phyloP scores from a whole-genome alignment of 1,140 invertebrate genomes.

The Apis cerana region DNA sequence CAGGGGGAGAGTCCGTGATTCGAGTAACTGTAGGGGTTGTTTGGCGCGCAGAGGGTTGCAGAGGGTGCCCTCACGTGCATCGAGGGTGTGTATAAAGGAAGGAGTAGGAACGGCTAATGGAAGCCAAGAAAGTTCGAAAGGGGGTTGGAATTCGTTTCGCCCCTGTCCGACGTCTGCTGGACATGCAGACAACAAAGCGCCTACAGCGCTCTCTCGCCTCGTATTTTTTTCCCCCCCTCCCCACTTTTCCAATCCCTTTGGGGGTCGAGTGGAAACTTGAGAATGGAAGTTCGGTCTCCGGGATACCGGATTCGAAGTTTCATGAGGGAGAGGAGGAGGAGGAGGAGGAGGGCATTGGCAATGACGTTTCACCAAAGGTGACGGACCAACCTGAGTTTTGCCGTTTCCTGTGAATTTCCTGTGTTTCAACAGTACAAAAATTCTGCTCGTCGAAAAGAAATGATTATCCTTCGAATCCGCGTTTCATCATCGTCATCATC shows the following conservation, averaged over 20 bases:
- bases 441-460: neutral
- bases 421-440: no score
- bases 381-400: neutral
- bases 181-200: conserved; percentile 67
- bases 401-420: neutral
- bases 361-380: conserved; percentile 58
- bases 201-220: conserved; percentile 46
- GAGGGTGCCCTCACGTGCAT: neutral
- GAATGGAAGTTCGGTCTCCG: conserved; percentile 53
- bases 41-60: conserved; percentile 14
- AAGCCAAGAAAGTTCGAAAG: conserved; percentile 70
- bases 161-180: conserved; percentile 39
- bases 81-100: conserved; percentile 30
- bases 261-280: conserved; percentile 55
- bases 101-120: conserved; percentile 64
- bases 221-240: conserved; percentile 50
- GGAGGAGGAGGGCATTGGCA: conserved; percentile 25
- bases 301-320: conserved; percentile 62
- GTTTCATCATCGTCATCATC: neutral
- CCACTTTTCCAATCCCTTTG: conserved; percentile 59
- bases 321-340: neutral
- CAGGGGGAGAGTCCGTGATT: conserved; percentile 28
- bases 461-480: neutral
- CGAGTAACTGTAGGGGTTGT: conserved; percentile 6
- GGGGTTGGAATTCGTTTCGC: conserved; percentile 68